Evolutionary conservation across 2,113 vertebrate genomes (phyloP), one percentile per base, ranked within the genome.

Genomic region (Tetrax tetrax): DNA sequence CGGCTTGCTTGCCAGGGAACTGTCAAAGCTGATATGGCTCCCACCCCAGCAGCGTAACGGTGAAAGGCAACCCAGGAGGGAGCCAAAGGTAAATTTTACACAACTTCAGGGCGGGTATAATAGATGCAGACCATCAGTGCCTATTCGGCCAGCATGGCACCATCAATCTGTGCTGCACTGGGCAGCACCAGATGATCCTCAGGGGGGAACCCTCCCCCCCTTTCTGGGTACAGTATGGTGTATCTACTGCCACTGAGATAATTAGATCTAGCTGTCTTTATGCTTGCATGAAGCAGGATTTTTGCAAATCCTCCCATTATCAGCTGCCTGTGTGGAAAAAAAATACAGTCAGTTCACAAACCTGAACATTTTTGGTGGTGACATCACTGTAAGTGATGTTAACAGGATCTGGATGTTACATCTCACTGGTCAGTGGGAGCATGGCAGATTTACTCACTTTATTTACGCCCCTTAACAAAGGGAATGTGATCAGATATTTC

Each of bases 381-480:
- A 29, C 35, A 6, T 72, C 56, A 59, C 70, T 65, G 65, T 31
- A 83, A 86, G 28, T 33, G 71, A 41, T 61, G 29, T 79, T 91
- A 94, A 61, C 71, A 51, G 70, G 84, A 51, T 60, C 80, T 92
- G 60, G 53, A 38, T 53, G 61, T 93, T 89, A 54, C 41, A 78
- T 79, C 92, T 97, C 27, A 47, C 69, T 27, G n/a, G 38, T 50
- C 70, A 83, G 51, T 29, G 70, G 71, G 38, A 10, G 38, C 28
- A 18, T 64, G 38, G 28, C 54, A 89, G 79, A 76, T 84, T 45
- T 92, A 54, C 63, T 77, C 60, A 63, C 83, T 74, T 59, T 3
- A 1, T 86, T 68, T 93, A 74, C 72, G 66, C 51, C n/a, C 53
- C 53, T 78, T 74, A 88, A 89, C 66, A 71, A 93, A 95, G 70